Conservation (phyloP, 2,888 invertebrate species). For the Harpagoxenus sublaevis region DNA sequence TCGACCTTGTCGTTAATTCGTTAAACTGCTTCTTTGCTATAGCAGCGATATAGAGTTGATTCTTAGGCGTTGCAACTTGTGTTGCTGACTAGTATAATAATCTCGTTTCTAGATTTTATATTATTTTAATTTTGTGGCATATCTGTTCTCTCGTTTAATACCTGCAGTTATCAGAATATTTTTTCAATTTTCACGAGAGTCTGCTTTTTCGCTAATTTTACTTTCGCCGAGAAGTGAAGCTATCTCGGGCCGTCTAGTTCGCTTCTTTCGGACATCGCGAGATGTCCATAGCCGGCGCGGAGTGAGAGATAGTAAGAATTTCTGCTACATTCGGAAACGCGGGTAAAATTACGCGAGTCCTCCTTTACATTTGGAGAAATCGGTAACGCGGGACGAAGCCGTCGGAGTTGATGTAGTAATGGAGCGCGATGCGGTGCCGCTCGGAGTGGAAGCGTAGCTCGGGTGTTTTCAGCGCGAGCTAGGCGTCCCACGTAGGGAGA, state of each 20-base stretch:
- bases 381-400: background rate
- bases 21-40: background rate
- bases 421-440: background rate
- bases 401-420: background rate
- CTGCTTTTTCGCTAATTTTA: background rate
- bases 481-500: constrained; percentile 40
- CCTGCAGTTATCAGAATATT: background rate
- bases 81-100: background rate
- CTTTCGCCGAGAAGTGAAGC: background rate
- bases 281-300: background rate
- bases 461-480: background rate
- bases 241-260: background rate
- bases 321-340: background rate
- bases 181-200: background rate
- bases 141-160: background rate
- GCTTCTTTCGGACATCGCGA: background rate
- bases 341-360: background rate
- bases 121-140: background rate
- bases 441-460: background rate
- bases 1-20: background rate
- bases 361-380: constrained; percentile 16
- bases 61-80: background rate
- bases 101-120: background rate
- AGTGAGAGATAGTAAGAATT: background rate
- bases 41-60: background rate